Evolutionary conservation across 2,888 invertebrate species (phyloP), one percentile per base, ranked within the genome.

Genomic region (Thecocarcelia acutangulata): DNA sequence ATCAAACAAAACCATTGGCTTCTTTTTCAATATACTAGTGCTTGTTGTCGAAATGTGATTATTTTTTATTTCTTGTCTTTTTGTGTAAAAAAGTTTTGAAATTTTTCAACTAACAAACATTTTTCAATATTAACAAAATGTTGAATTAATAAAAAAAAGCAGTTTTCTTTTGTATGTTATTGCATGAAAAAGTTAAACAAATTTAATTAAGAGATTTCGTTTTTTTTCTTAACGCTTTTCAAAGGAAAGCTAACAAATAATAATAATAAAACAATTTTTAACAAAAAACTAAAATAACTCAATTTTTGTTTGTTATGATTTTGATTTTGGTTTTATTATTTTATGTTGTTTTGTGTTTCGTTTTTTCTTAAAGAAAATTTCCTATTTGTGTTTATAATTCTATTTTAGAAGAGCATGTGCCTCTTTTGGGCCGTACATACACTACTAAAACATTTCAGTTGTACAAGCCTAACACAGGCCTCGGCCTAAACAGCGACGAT

Each of bases 341-440:
- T 76, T 78, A 70, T 63, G 21, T 46, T 66, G 15, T 83, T 82
- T 78, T 80, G 83, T 84, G 84, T 84, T 83, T 79, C 63, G 69
- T 79, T 73, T 63, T n/a, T 15, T 80, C 83, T 79, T 33, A 33
- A 33, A 33, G 69, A 70, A 84, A 24, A 85, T 85, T 84, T 86
- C 85, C 85, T 85, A 85, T 84, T 86, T 86, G 85, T 83, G 85
- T 86, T 85, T 85, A 84, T 85, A 86, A 86, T 86, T 86, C 84
- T 84, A 87, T 88, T 91, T 88, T 92, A 92, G 92, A 92, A 89
- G 92, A 92, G 91, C 92, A 92, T 92, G 92, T 90, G 86, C 92
- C 92, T 88, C 90, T 92, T 90, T 91, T 92, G 90, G 90, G 90
- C 88, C 91, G 90, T 88, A 89, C 90, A 85, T 89, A 89, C 86